Evolutionary conservation across 2,113 vertebrate species (phyloP), one percentile per base, ranked within the genome.

Genomic region (Condylura cristata): DNA sequence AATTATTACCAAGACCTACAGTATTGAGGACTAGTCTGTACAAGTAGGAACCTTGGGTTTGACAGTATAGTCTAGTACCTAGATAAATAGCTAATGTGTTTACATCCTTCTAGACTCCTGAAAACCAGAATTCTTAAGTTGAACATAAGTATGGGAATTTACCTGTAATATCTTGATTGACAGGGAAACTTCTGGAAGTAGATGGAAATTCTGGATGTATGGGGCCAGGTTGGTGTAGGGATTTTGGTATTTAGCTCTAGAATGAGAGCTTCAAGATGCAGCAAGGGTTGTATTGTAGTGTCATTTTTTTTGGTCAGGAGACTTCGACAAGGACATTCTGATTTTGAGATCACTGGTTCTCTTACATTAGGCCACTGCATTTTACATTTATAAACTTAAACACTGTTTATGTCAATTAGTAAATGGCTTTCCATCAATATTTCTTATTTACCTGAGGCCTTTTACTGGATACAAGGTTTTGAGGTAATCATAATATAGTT

Each of bases 381-480:
- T 56, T 89, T 90, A 4, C 75, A 48, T 79, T 87, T 84, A 37
- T 44, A 51, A 80, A 20, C 41, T 92, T 14, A 83, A 86, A 68
- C 20, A 30, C 18, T 85, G 9, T 86, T 82, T 74, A 32, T 28
- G 3, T 60, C 44, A 76, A 46, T 81, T 30, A 68, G n/a, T 80
- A 61, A 89, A 51, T 91, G 20, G 30, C 20, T 82, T 90, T 92
- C 26, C 83, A 28, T 53, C 60, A 90, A 0, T 66, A 39, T 37
- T 91, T 58, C 58, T 92, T 90, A 41, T 83, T 90, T 87, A 93
- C 71, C 81, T 20, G 74, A 32, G 22, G 10, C 34, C 66, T 95
- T 75, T 83, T 86, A 44, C n/a, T 80, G 39, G 76, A 51, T 8
- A 39, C 44, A 83, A 78, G 32, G 44, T 58, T 75, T 48, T 16